Evolutionary conservation across 1,140 invertebrate genomes (phyloP).

Genomic region (Sitobion miscanthi): DNA sequence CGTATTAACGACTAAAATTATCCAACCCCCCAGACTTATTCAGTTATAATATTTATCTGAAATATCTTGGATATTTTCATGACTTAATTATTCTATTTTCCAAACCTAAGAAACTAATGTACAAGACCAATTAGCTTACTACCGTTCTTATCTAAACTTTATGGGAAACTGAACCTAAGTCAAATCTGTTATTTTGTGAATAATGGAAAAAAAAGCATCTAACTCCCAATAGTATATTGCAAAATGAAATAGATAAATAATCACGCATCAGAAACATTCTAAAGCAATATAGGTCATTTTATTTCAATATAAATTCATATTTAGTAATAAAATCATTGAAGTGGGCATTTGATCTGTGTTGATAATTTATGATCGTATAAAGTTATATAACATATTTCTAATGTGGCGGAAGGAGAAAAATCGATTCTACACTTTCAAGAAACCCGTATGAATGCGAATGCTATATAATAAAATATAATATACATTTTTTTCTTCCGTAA

Average conservation of each 20-base stretch:
- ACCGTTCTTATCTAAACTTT: neutral
- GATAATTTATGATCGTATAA: constrained; percentile 7
- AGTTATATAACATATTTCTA: neutral
- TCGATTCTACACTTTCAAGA: neutral
- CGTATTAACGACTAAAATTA: neutral
- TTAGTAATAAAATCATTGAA: neutral
- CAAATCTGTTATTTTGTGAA: neutral
- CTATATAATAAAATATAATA: neutral
- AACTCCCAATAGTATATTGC: neutral
- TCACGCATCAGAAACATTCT: neutral
- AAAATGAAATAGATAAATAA: neutral
- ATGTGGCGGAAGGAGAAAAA: neutral
- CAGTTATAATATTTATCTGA: too few species aligned
- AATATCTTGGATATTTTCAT: neutral
- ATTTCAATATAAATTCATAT: neutral
- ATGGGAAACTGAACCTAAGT: neutral
- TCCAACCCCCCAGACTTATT: too few species aligned
- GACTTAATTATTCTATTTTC: too few species aligned
- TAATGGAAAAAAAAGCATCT: too few species aligned
- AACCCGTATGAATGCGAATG: neutral
- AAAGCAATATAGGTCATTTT: neutral
- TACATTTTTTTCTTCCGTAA: neutral
- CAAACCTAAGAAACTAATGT: neutral
- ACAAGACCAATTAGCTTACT: neutral
- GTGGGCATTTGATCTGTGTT: neutral